Evolutionary conservation across 2,113 vertebrate genomes (phyloP).

Genomic region (Alligator mississippiensis): DNA sequence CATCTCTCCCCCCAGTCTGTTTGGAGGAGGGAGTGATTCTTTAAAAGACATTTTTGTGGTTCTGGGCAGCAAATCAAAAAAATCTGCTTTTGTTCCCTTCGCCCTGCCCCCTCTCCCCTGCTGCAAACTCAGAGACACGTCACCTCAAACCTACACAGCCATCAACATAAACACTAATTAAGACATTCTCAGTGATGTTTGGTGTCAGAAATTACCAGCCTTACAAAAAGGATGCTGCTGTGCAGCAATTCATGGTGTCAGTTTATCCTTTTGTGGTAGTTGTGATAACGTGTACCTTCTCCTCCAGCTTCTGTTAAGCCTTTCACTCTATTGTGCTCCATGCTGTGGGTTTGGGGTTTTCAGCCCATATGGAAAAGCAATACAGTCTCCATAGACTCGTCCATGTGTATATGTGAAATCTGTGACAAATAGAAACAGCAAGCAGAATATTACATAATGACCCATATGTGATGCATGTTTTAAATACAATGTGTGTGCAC

Average conservation of each 20-base stretch:
- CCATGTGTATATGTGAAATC: fast-evolving
- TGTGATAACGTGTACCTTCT: constrained; percentile 42
- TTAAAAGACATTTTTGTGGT: constrained; percentile 74
- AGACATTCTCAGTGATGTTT: constrained; percentile 60
- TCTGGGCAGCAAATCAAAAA: constrained; percentile 66
- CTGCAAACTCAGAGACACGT: constrained; percentile 53
- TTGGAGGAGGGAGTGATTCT: constrained; percentile 54
- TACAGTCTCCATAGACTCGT: fast-evolving
- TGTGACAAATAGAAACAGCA: neutral
- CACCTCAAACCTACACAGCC: constrained; percentile 63
- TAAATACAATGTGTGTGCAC: neutral
- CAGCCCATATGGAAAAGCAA: neutral
- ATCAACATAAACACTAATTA: constrained; percentile 75
- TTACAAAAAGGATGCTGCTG: constrained; percentile 48
- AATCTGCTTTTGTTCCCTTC: neutral
- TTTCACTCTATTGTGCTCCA: fast-evolving
- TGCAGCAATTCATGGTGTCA: constrained; percentile 59
- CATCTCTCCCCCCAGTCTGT: constrained; percentile 53
- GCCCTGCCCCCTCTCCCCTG: neutral
- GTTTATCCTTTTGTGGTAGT: constrained; percentile 20
- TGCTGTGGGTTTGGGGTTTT: fast-evolving
- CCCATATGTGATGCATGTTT: fast-evolving
- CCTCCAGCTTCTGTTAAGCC: neutral
- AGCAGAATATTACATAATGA: fast-evolving
- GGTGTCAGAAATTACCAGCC: constrained; percentile 63